Evolutionary conservation across 2,113 vertebrate species (phyloP).

Genomic region (Plecturocebus donacophilus): DNA sequence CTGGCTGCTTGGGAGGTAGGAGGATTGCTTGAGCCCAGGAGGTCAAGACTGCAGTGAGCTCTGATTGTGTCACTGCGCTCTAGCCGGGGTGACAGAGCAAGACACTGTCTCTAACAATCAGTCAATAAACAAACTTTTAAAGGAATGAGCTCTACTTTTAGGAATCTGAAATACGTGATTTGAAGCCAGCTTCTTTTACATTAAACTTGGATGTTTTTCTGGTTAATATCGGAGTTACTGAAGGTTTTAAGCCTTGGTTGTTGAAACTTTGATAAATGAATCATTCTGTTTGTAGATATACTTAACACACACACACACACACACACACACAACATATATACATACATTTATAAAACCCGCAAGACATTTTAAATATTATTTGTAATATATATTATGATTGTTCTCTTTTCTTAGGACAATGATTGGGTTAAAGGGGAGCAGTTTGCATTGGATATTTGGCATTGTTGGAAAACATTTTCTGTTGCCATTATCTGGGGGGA

Average conservation of each 20-base stretch:
- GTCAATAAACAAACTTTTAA: background rate
- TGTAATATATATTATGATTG: background rate
- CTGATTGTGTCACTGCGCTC: too few relatives aligned
- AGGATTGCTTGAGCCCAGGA: too few relatives aligned
- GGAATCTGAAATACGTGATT: conserved; percentile 15
- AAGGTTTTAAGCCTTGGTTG: conserved; percentile 17
- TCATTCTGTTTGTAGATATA: conserved; percentile 3
- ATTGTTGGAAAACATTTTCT: background rate
- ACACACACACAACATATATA: background rate
- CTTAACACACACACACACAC: background rate
- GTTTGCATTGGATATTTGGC: background rate
- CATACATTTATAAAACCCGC: background rate
- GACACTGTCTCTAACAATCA: too few relatives aligned
- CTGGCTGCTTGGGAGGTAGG: too few relatives aligned
- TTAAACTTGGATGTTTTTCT: conserved; percentile 1
- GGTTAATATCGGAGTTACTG: background rate
- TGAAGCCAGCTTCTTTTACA: background rate
- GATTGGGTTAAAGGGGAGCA: background rate
- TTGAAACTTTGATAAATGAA: background rate
- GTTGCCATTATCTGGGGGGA: background rate
- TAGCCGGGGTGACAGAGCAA: too few relatives aligned
- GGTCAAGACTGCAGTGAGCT: too few relatives aligned
- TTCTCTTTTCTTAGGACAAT: background rate
- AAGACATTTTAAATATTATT: background rate
- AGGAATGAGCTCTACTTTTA: background rate